Base-by-base conservation (phyloP, 1,140 invertebrate genomes). In the Halictus rubicundus region DNA sequence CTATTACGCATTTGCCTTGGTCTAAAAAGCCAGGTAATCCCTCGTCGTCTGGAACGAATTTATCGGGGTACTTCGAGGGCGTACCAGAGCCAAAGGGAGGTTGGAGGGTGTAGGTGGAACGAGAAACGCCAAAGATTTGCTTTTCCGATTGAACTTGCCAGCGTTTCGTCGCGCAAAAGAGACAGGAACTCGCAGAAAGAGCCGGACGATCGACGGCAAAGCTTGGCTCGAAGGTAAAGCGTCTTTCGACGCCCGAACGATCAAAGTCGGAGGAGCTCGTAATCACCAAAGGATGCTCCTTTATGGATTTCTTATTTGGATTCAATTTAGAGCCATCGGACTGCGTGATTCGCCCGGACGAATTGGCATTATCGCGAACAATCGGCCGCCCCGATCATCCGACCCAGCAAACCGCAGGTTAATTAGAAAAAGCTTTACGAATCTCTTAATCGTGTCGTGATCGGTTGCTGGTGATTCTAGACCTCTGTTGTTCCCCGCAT, bases 301-400 rank as follows among this genome's bases (percentile, higher is more conserved):
- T 92, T 92, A 92, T 92, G 88, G 89, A 93, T 92, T 92, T 90
- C 90, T 92, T 91, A 91, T 92, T 89, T 87, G 86, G 87, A 91
- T 92, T 92, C 89, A 92, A 93, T 92, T 92, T 92, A 82, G 79
- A 87, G 76, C 72, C 89, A 90, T 86, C 83, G 83, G 81, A 69
- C 87, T 87, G 83, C 81, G 80, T 88, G 83, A 91, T 88, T 90
- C 73, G 81, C 79, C 79, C 25, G 59, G 37, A 7, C 21, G 23
- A 74, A 85, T 82, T 82, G 64, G 65, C 84, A 78, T 84, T 74
- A 84, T 81, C 57, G 32, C 68, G 79, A 68, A 52, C 78, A 76
- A 76, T 80, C 64, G 65, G 19, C 57, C 46, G 54, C 52, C 73
- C 12, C 59, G 42, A 46, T 69, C 73, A 54, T 52, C 42, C 63